phyloP scores from a whole-genome alignment of 1,140 invertebrate species.

The Drosophila albomicans region DNA sequence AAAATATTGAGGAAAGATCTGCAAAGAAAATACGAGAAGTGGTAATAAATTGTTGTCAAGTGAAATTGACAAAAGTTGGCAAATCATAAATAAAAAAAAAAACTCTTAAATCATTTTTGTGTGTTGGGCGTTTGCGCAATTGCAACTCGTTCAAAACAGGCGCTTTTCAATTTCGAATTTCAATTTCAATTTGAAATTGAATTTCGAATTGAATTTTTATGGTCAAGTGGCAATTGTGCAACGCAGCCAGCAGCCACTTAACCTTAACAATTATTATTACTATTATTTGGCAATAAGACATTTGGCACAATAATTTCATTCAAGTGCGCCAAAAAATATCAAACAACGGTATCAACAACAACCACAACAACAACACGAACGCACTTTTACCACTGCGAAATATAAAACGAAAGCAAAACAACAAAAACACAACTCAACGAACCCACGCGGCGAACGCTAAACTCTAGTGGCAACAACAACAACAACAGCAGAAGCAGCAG shows the following conservation, averaged over 20 bases:
- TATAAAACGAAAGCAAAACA: slow-evolving; percentile 25
- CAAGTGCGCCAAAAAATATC: slow-evolving; percentile 57
- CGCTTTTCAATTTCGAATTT: slow-evolving; percentile 17
- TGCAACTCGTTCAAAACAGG: slow-evolving; percentile 5
- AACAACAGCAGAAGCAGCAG: slow-evolving; percentile 1
- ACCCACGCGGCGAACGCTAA: slow-evolving; percentile 65
- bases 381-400: slow-evolving; percentile 62
- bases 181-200: slow-evolving; percentile 34
- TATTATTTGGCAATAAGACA: slow-evolving; percentile 71
- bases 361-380: slow-evolving; percentile 8
- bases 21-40: slow-evolving; percentile 1
- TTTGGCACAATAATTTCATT: slow-evolving; percentile 66
- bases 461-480: slow-evolving; percentile 59
- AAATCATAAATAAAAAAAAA: slow-evolving; percentile 1
- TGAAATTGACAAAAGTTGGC: slow-evolving; percentile 21
- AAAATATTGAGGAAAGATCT: background rate
- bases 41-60: slow-evolving; percentile 8
- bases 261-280: slow-evolving; percentile 80
- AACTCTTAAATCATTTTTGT: slow-evolving; percentile 16
- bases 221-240: slow-evolving; percentile 72
- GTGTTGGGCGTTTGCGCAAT: slow-evolving; percentile 16
- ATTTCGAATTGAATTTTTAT: slow-evolving; percentile 42
- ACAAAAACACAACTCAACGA: slow-evolving; percentile 43
- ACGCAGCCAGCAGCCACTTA: slow-evolving; percentile 65
- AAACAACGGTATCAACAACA: background rate